Evolutionary conservation across 1,140 invertebrate species (phyloP).

Genomic region (Drosophila elegans): DNA sequence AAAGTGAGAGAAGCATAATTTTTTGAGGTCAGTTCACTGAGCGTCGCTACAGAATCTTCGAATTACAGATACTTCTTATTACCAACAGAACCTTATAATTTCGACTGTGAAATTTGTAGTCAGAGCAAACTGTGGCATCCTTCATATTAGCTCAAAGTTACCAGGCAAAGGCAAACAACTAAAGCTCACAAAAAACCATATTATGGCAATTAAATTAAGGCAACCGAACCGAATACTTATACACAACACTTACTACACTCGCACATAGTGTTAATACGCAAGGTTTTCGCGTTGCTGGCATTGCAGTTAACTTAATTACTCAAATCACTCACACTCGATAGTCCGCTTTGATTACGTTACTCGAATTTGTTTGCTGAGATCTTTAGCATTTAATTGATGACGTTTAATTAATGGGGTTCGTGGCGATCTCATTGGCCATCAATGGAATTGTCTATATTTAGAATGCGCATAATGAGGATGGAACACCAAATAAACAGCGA

Average conservation of each 20-base stretch:
- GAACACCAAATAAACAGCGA: slow-evolving; percentile 31
- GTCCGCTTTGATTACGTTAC: slow-evolving; percentile 37
- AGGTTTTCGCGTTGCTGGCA: slow-evolving; percentile 58
- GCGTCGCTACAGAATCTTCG: no score
- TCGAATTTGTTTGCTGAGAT: slow-evolving; percentile 12
- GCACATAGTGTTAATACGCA: slow-evolving; percentile 21
- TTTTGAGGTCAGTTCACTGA: no score
- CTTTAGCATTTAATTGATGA: slow-evolving; percentile 25
- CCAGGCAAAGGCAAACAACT: slow-evolving; percentile 50
- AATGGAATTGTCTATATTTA: slow-evolving; percentile 26
- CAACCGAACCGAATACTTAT: slow-evolving; percentile 18
- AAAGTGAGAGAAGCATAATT: no score
- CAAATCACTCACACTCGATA: slow-evolving; percentile 36
- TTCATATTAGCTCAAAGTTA: slow-evolving; percentile 34
- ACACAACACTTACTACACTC: slow-evolving; percentile 14
- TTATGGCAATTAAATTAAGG: slow-evolving; percentile 57
- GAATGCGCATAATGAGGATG: slow-evolving; percentile 25
- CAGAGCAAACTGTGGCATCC: slow-evolving; percentile 15
- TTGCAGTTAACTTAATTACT: slow-evolving; percentile 64
- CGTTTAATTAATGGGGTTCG: slow-evolving; percentile 22
- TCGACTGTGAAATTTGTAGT: neutral
- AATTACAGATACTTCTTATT: neutral
- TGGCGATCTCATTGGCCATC: slow-evolving; percentile 24
- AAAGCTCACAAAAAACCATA: slow-evolving; percentile 30
- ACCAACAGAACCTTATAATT: no score